phyloP scores from a whole-genome alignment of 2,888 invertebrate species.

The Drosophila hamatofila region DNA sequence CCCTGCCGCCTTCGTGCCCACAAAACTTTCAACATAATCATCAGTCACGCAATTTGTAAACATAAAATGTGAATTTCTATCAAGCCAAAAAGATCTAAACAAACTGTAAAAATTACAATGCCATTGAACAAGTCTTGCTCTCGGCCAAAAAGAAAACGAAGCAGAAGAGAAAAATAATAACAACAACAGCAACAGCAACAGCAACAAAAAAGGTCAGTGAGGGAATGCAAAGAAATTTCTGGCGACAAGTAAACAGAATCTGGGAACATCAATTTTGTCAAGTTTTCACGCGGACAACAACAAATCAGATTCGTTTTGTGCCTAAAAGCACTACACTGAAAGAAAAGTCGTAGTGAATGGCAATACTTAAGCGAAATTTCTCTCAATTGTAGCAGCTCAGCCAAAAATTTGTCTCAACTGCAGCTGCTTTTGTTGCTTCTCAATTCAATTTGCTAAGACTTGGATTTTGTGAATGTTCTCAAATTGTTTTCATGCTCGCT shows the following conservation, averaged over 20 bases:
- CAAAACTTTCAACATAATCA: slow-evolving; percentile 44
- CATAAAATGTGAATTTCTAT: slow-evolving; percentile 53
- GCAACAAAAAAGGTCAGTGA: slow-evolving; percentile 16
- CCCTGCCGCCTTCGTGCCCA: background rate
- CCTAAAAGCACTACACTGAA: slow-evolving; percentile 56
- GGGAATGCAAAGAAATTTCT: slow-evolving; percentile 27
- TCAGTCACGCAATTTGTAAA: slow-evolving; percentile 66
- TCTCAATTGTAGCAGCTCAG: background rate
- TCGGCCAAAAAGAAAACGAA: slow-evolving; percentile 13
- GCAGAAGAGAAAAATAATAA: background rate
- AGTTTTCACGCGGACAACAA: slow-evolving; percentile 58
- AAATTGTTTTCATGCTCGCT: background rate
- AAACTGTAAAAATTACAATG: slow-evolving; percentile 65
- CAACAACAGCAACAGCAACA: slow-evolving; percentile 1
- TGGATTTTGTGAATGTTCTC: background rate
- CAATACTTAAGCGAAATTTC: background rate
- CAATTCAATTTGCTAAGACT: slow-evolving; percentile 20
- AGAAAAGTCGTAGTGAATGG: background rate
- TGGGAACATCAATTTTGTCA: slow-evolving; percentile 70
- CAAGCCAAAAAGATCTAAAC: slow-evolving; percentile 56
- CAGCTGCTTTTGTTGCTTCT: background rate
- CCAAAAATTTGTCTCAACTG: background rate
- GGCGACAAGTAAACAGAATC: slow-evolving; percentile 60
- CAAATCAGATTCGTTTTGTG: slow-evolving; percentile 57
- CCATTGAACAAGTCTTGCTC: slow-evolving; percentile 47